phyloP scores from a whole-genome alignment of 2,888 invertebrate species.

The Phalera bucephala region DNA sequence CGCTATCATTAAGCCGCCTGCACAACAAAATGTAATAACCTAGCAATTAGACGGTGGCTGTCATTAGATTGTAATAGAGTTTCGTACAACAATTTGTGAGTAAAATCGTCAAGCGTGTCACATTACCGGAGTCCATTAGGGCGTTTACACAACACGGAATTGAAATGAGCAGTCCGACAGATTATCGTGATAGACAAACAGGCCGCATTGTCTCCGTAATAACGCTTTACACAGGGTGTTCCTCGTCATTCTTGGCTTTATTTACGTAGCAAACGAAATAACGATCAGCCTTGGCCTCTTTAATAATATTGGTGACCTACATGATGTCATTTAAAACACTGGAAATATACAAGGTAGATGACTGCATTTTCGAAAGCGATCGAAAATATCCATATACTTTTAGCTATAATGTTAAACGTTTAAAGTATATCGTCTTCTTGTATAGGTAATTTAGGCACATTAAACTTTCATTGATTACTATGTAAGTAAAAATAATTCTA shows the following conservation, averaged over 20 bases:
- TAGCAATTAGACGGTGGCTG: slow-evolving; percentile 80
- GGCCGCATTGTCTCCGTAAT: slow-evolving; percentile 78
- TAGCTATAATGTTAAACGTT: background rate
- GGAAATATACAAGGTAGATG: background rate
- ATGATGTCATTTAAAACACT: background rate
- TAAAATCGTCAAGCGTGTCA: slow-evolving; percentile 83
- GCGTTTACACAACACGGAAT: slow-evolving; percentile 82
- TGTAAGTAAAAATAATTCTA: no score
- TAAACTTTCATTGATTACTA: no score
- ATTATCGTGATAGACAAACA: slow-evolving; percentile 81
- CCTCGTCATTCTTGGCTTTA: slow-evolving; percentile 18
- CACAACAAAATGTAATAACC: slow-evolving; percentile 80
- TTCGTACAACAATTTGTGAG: slow-evolving; percentile 82
- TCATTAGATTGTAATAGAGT: slow-evolving; percentile 82
- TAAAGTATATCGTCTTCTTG: no score
- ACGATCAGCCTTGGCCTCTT: background rate
- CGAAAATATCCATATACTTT: background rate
- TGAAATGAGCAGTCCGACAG: slow-evolving; percentile 79
- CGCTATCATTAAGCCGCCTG: slow-evolving; percentile 73
- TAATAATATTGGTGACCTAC: background rate
- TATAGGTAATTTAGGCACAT: no score
- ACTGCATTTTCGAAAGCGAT: background rate
- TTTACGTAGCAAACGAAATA: slow-evolving; percentile 29
- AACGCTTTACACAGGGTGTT: slow-evolving; percentile 66
- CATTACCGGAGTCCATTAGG: slow-evolving; percentile 81